Base-by-base conservation (phyloP, 2,888 invertebrate species). In the Drosophila barbarae region DNA sequence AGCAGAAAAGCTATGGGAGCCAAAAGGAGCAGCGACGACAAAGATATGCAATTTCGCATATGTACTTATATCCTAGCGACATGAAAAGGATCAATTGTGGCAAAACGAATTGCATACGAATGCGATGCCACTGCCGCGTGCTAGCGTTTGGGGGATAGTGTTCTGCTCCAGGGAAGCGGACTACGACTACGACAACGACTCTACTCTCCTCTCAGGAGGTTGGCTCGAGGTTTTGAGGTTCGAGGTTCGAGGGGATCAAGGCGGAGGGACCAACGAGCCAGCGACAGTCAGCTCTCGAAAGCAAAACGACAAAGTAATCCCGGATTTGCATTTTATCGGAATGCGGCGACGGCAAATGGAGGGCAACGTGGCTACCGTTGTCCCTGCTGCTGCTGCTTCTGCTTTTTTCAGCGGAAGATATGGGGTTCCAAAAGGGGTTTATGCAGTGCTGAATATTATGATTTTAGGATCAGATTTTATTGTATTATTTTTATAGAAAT, bases 31-130 rank as follows among this genome's bases (percentile, higher is more conserved):
- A 69, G 54, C 56, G 47, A 59, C 71, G 82, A 74, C 82, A 85
- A 85, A 82, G 85, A 82, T 82, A 82, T 82, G 81, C 81, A 82
- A 82, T 82, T 82, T 85, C 84, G 81, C 85, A 82, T 82, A 82
- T 85, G 82, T 85, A 85, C 82, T 84, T 85, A 85, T 82, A 82
- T 82, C 85, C 85, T 78, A 81, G 85, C 84, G 84, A 82, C 85
- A 82, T 84, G 85, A 83, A 83, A 83, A 83, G 82, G 82, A 83
- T 83, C 82, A 83, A 83, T 83, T 83, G 82, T 83, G 82, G 82
- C 85, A 85, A 85, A 83, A 84, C 82, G 82, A 85, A 83, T 83
- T 83, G 82, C 82, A 83, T 83, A 85, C 85, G 82, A 83, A 83
- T 85, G 84, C 71, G 70, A 66, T 69, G 71, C 67, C 67, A 69